Conservation (phyloP, 2,113 vertebrate species). For the Epinephelus cyanopodus region DNA sequence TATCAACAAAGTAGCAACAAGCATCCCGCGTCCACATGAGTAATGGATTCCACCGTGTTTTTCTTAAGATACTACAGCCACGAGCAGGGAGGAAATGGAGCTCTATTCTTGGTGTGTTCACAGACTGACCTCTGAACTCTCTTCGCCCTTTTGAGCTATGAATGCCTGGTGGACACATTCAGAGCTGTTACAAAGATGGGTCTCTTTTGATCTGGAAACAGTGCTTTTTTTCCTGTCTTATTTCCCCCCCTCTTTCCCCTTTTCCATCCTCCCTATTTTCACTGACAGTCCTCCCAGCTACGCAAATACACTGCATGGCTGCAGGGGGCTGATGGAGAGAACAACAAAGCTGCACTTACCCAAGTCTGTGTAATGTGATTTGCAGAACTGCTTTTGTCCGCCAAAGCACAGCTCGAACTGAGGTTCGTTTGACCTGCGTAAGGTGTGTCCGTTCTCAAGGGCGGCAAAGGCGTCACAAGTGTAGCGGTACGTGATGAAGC, state of each 20-base stretch:
- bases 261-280: not conserved
- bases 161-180: conserved; percentile 53
- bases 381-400: conserved; percentile 96
- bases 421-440: conserved; percentile 93
- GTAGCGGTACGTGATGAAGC: conserved; percentile 99
- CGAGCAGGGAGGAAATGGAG: conserved; percentile 9
- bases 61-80: conserved; percentile 25
- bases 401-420: conserved; percentile 98
- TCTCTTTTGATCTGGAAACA: conserved; percentile 59
- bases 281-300: conserved; percentile 46
- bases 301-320: conserved; percentile 36
- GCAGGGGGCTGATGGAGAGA: conserved; percentile 54
- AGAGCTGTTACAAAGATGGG: conserved; percentile 33
- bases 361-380: conserved; percentile 99
- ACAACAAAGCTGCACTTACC: conserved; percentile 86
- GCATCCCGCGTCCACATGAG: conserved; percentile 34
- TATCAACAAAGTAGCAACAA: conserved; percentile 51
- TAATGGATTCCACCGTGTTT: conserved; percentile 44
- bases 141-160: conserved; percentile 32
- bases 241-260: not conserved
- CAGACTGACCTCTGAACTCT: conserved; percentile 66
- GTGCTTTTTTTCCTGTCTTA: conserved; percentile 47
- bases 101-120: conserved; percentile 47
- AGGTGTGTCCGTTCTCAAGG: conserved; percentile 97
- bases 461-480: conserved; percentile 98